Conservation (phyloP, 2,888 invertebrate genomes). For the Pherbina coryleti region DNA sequence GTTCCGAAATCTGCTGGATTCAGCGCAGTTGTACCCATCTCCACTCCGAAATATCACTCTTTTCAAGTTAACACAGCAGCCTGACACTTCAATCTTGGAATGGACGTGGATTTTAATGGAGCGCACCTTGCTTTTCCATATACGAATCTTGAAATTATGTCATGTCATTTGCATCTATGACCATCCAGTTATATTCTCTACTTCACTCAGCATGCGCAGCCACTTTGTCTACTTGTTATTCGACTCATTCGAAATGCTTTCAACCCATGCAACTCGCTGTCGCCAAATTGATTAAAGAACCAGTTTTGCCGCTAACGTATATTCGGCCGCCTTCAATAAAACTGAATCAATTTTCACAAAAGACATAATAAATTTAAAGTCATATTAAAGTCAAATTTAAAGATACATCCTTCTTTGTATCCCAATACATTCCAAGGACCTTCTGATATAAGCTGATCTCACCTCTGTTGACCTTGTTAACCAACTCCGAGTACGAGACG, state of each 20-base stretch:
- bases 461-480: neutral
- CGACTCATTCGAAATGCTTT: conserved; percentile 31
- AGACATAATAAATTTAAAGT: neutral
- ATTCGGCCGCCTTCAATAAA: conserved; percentile 30
- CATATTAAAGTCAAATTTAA: no score
- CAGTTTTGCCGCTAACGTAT: conserved; percentile 38
- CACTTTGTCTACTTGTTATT: conserved; percentile 34
- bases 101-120: neutral
- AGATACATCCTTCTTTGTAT: conserved; percentile 6
- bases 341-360: conserved; percentile 35
- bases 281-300: conserved; percentile 41
- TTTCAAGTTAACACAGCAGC: neutral
- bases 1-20: conserved; percentile 26
- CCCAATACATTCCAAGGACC: conserved; percentile 41
- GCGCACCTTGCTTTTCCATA: conserved; percentile 37
- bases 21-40: conserved; percentile 26
- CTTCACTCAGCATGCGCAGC: conserved; percentile 24
- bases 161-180: neutral
- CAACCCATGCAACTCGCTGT: conserved; percentile 34
- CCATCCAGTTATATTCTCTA: conserved; percentile 30
- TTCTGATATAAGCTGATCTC: neutral
- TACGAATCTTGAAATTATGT: neutral
- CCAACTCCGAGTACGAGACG: conserved; percentile 32
- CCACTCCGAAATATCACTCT: neutral
- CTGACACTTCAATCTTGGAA: neutral